Conservation (phyloP, 2,113 vertebrate genomes). For the Genyomyrus donnyi region DNA sequence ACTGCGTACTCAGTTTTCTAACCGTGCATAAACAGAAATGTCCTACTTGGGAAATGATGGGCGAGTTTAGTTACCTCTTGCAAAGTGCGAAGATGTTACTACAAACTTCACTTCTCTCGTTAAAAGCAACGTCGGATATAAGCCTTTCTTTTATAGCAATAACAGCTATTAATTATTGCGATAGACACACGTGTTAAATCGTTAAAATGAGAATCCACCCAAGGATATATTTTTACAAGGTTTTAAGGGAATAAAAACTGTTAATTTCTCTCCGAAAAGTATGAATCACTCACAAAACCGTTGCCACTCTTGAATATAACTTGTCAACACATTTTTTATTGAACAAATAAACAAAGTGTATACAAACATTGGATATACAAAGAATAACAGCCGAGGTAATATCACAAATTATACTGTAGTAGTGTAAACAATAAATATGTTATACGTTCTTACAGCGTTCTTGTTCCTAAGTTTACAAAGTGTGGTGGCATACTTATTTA, state of each 20-base stretch:
- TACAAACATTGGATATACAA: not conserved
- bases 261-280: not conserved
- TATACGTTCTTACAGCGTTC: not conserved
- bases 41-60: not conserved
- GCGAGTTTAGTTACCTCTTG: not conserved
- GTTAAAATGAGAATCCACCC: not conserved
- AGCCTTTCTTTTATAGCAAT: not conserved
- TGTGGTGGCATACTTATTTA: not conserved
- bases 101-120: not conserved
- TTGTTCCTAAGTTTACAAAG: not conserved
- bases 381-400: not conserved
- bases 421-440: not conserved
- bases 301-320: not conserved
- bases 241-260: not conserved
- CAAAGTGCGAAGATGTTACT: not conserved
- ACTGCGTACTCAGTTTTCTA: not conserved
- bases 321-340: not conserved
- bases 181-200: not conserved
- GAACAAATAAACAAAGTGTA: not conserved
- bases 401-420: not conserved
- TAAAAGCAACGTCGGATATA: not conserved
- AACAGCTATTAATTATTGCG: not conserved
- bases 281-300: not conserved
- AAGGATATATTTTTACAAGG: not conserved
- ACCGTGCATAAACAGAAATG: not conserved